Percentiles rank a stretch among this genome's conserved stretches.
phyloP scores from a whole-genome alignment of 53 echinoderm and acorn worm species.

The Holothuria scabra region DNA sequence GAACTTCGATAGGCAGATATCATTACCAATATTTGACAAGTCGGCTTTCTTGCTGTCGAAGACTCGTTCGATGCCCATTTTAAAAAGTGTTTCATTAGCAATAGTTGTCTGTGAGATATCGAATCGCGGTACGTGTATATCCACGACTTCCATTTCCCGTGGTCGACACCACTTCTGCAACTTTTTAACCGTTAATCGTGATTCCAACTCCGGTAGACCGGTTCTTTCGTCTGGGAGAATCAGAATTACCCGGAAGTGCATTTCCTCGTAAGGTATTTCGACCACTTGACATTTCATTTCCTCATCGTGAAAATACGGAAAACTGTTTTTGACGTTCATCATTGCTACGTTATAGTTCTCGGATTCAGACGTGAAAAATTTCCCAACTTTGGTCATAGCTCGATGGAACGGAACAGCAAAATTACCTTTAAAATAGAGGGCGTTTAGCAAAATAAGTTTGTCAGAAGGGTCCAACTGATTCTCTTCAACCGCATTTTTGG shows the following conservation, averaged over 20 bases:
- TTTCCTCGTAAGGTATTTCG: constrained; percentile 78
- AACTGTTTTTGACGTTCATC: constrained; percentile 49
- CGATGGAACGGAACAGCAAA: constrained; percentile 62
- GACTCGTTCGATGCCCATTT: constrained; percentile 79
- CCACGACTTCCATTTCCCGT: constrained; percentile 52
- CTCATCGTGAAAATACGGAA: constrained; percentile 46
- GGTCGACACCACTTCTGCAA: constrained; percentile 60
- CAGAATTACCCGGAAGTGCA: constrained; percentile 73
- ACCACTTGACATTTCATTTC: constrained; percentile 76
- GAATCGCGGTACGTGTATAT: constrained; percentile 72
- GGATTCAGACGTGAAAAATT: constrained; percentile 59
- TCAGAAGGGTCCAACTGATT: constrained; percentile 60
- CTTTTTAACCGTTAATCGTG: constrained; percentile 52
- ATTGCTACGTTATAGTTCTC: constrained; percentile 63
- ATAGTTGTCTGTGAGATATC: constrained; percentile 67
- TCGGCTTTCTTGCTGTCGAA: constrained; percentile 71
- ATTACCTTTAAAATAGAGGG: constrained; percentile 84
- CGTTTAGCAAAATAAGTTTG: constrained; percentile 77
- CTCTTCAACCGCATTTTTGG: constrained; percentile 60
- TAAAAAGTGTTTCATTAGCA: constrained; percentile 52
- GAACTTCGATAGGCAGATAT: constrained; percentile 74
- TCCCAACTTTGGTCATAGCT: constrained; percentile 47
- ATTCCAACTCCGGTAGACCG: constrained; percentile 63
- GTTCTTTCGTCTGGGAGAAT: constrained; percentile 72
- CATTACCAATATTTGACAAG: constrained; percentile 69